Evolutionary conservation across 1,140 invertebrate genomes (phyloP).

Genomic region (Eumeta japonica): DNA sequence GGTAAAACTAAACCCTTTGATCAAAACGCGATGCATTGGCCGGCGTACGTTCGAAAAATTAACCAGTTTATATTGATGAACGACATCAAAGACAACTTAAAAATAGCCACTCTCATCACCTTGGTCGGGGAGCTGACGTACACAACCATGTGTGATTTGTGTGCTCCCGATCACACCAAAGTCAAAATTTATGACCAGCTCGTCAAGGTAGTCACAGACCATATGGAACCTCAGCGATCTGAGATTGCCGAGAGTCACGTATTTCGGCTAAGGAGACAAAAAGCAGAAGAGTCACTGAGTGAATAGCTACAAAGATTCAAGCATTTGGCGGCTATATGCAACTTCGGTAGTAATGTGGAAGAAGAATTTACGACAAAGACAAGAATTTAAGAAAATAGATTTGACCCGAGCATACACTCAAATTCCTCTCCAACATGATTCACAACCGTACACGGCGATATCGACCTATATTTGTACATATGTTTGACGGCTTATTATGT

Average conservation of each 20-base stretch:
- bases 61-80: slow-evolving; percentile 8
- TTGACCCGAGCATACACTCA: slow-evolving; percentile 40
- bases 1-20: too few relatives aligned
- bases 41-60: too few relatives aligned
- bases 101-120: slow-evolving; percentile 5
- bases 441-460: slow-evolving; percentile 11
- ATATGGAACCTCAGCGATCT: slow-evolving; percentile 9
- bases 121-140: slow-evolving; percentile 6
- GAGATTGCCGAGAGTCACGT: slow-evolving; percentile 11
- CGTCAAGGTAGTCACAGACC: slow-evolving; percentile 3
- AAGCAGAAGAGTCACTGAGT: slow-evolving; percentile 2
- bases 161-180: slow-evolving; percentile 5
- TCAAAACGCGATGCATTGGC: too few relatives aligned
- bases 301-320: slow-evolving; percentile 9
- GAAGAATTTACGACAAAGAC: too few relatives aligned
- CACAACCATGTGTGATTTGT: slow-evolving; percentile 8
- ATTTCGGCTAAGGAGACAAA: slow-evolving; percentile 6
- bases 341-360: slow-evolving; percentile 6
- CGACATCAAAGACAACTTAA: slow-evolving; percentile 3
- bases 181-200: slow-evolving; percentile 4
- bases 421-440: too few relatives aligned
- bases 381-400: too few relatives aligned
- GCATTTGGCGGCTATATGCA: slow-evolving; percentile 6
- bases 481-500: slow-evolving; percentile 13
- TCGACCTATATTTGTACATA: slow-evolving; percentile 14